Base-by-base conservation (phyloP, 2,888 invertebrate genomes). In the Periphyllus acericola region DNA sequence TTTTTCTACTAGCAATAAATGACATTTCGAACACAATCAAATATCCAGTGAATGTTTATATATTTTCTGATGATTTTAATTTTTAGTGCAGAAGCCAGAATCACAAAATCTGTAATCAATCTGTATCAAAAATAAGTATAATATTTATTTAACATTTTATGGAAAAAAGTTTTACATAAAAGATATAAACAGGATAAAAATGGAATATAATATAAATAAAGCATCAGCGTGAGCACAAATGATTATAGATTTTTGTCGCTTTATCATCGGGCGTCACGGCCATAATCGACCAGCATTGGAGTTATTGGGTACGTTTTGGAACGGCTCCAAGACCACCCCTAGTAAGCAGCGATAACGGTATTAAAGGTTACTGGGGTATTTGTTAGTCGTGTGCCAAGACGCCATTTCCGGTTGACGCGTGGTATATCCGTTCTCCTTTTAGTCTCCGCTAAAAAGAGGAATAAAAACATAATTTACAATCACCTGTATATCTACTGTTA, bases 221-320 rank as follows among this genome's bases (percentile, higher is more conserved):
- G 74, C 36, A 52, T 78, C 19, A 78, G 78, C n/a, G 25, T 1
- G 40, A 14, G 68, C 40, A 66, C 25, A 78, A 68, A 82, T 71
- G 82, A 72, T 82, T 83, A 11, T 83, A 29, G 74, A 80, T 86
- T 72, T 80, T 72, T 32, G 81, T 87, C 74, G 81, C 74, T 60
- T 87, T 78, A 81, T 74, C 74, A 74, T 80, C 55, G 75, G 40
- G 52, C 79, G 29, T 79, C 79, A 55, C 17, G 71, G 79, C 80
- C 72, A 72, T 86, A 86, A 86, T 80, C 86, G 86, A 72, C 72
- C 86, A 80, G 40, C 72, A 72, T 80, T 81, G 60, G 72, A 81
- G 80, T 87, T 81, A 87, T 87, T 87, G 80, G 87, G 81, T 81
- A 72, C 79, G 87, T n/a, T 87, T 87, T 87, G 87, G 87, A 72